Conservation (phyloP, 2,888 invertebrate species). For the Pyrocoelia pectoralis region DNA sequence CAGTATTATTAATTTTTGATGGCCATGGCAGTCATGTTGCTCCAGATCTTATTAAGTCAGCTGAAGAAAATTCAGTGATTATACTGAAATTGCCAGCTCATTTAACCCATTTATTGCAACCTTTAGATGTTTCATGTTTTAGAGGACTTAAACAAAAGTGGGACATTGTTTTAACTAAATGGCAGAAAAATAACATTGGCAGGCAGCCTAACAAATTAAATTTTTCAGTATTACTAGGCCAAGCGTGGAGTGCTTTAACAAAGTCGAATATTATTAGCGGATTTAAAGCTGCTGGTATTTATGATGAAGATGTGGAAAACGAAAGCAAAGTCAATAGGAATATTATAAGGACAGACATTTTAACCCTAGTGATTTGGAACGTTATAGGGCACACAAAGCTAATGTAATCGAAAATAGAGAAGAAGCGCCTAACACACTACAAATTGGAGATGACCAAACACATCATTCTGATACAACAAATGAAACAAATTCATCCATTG, state of each 20-base stretch:
- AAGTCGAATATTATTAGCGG: not conserved
- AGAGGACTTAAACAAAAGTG: not conserved
- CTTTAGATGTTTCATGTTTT: not conserved
- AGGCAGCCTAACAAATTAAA: not conserved
- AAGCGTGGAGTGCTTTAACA: not conserved
- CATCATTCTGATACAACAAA: no score
- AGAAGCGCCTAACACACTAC: no score
- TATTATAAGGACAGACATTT: not conserved
- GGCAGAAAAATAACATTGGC: conserved; percentile 1
- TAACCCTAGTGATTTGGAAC: no score
- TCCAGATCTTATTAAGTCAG: not conserved
- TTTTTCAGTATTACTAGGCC: not conserved
- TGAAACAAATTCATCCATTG: no score
- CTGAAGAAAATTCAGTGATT: conserved; percentile 10
- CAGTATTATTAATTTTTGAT: conserved; percentile 34
- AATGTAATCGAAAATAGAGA: no score
- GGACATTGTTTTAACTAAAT: not conserved
- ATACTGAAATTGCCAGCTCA: conserved; percentile 24
- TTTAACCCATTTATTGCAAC: conserved; percentile 1
- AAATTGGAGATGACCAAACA: no score
- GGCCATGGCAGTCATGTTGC: conserved; percentile 48
- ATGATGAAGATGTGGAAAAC: not conserved
- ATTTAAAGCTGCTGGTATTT: not conserved
- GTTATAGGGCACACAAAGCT: no score
- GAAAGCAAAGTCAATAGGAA: not conserved